Evolutionary conservation across 2,888 invertebrate genomes (phyloP).

Genomic region (Pycnomerus fuliginosus): DNA sequence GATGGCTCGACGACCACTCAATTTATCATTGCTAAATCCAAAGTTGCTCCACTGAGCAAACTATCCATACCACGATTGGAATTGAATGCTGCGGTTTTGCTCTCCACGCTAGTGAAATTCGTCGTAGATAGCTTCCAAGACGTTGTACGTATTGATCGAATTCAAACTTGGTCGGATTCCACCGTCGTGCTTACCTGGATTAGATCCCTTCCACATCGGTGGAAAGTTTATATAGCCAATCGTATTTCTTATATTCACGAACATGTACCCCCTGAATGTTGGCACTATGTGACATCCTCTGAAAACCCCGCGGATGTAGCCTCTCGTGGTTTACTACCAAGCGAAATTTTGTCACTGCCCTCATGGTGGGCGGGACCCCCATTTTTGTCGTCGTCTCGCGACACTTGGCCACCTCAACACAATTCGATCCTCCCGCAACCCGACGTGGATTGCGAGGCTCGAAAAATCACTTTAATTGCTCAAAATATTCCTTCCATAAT

Average conservation of each 20-base stretch:
- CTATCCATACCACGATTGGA: constrained; percentile 1
- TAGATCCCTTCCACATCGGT: neutral
- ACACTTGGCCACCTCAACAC: neutral
- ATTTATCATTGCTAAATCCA: neutral
- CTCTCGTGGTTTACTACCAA: constrained; percentile 1
- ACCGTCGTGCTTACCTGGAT: constrained; percentile 1
- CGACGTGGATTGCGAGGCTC: neutral
- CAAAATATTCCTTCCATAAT: neutral
- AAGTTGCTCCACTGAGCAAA: neutral
- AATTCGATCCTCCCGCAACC: too few relatives aligned
- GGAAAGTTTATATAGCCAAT: constrained; percentile 2
- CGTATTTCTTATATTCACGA: neutral
- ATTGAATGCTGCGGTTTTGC: neutral
- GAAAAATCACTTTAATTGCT: neutral
- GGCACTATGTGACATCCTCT: neutral
- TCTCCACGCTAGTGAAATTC: neutral
- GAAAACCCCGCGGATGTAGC: neutral
- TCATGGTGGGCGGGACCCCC: constrained; percentile 1
- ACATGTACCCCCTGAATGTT: neutral
- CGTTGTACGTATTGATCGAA: neutral
- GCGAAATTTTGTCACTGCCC: neutral
- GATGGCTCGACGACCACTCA: neutral
- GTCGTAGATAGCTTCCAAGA: neutral
- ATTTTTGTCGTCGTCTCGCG: neutral
- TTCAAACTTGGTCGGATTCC: neutral